Evolutionary conservation across 2,113 vertebrate genomes (phyloP).

Genomic region (Sylvia atricapilla): DNA sequence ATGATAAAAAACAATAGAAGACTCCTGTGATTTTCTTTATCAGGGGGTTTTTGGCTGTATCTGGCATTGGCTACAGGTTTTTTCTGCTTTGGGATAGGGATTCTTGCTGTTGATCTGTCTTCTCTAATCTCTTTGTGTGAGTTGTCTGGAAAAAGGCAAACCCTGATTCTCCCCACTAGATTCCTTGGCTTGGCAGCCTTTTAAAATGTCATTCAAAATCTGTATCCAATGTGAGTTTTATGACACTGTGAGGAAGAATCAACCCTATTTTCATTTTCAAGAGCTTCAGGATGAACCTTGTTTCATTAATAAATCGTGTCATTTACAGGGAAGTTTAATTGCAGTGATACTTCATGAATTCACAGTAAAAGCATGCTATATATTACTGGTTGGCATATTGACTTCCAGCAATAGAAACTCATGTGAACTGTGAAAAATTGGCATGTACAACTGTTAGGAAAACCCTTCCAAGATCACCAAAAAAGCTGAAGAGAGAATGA

Average conservation of each 20-base stretch:
- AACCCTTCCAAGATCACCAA: background rate
- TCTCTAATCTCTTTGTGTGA: background rate
- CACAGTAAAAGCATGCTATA: background rate
- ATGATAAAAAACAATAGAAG: background rate
- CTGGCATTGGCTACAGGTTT: background rate
- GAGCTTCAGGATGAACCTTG: background rate
- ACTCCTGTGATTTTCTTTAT: background rate
- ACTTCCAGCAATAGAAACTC: background rate
- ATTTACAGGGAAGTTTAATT: slow-evolving; percentile 45
- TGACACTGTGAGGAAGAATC: background rate
- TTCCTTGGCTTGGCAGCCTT: background rate
- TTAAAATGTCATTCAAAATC: slow-evolving; percentile 12
- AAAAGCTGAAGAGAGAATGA: background rate
- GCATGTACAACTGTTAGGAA: background rate
- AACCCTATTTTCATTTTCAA: slow-evolving; percentile 30
- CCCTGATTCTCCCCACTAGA: background rate
- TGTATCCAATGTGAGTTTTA: background rate
- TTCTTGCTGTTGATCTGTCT: background rate
- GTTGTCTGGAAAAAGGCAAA: background rate
- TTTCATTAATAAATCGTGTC: slow-evolving; percentile 56
- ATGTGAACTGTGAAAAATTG: background rate
- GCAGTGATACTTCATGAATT: slow-evolving; percentile 36
- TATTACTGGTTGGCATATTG: slow-evolving; percentile 8
- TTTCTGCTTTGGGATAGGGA: background rate
- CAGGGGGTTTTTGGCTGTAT: background rate